Conservation (phyloP, 2,888 invertebrate genomes). For the Dynastes hyllus region DNA sequence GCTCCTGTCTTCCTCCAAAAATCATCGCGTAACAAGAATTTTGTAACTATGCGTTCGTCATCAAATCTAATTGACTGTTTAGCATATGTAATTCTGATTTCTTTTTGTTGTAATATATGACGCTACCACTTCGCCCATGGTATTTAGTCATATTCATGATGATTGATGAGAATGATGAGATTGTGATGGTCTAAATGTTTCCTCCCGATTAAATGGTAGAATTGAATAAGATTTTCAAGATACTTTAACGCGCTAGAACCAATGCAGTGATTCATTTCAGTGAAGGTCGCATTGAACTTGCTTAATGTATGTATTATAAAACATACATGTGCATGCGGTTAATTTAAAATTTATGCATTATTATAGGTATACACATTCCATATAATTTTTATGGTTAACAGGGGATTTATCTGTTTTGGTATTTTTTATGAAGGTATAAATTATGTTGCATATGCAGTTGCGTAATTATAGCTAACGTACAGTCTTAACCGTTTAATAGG, state of each 20-base stretch:
- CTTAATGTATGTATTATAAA: not conserved
- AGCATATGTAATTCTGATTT: not conserved
- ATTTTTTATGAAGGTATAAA: not conserved
- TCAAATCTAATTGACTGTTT: not conserved
- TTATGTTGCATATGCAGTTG: not conserved
- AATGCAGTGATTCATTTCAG: not conserved
- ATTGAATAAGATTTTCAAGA: not conserved
- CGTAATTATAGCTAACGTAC: not conserved
- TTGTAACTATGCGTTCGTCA: not conserved
- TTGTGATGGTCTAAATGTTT: not conserved
- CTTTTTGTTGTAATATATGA: not conserved
- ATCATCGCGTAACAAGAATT: not conserved
- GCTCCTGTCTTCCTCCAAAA: not conserved
- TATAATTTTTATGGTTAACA: slow-evolving; percentile 3
- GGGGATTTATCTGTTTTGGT: slow-evolving; percentile 4
- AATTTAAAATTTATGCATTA: not conserved
- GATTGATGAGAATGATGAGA: not conserved
- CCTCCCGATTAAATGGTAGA: not conserved
- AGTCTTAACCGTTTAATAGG: no score
- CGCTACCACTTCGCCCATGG: not conserved
- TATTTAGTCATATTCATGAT: not conserved
- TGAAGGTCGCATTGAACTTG: slow-evolving; percentile 10
- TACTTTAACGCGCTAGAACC: not conserved
- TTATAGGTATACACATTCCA: not conserved
- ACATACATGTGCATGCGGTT: not conserved